phyloP scores from a whole-genome alignment of 2,797 vertebrate species.

The Chelon auratus region DNA sequence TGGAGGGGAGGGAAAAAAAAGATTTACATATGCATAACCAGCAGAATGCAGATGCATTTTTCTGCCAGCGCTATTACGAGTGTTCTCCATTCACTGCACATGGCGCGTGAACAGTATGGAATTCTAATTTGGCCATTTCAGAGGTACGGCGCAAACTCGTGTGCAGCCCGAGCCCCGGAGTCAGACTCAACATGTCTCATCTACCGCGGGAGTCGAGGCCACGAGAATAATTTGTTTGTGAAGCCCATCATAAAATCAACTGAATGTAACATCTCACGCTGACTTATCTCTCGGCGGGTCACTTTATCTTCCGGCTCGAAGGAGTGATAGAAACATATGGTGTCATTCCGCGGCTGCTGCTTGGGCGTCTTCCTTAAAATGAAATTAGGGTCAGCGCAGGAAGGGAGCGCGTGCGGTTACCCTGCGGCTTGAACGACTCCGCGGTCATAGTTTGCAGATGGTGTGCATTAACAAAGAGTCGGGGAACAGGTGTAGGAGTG shows the following conservation, averaged over 20 bases:
- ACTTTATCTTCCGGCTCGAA: conserved; percentile 31
- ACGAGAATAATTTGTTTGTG: conserved; percentile 66
- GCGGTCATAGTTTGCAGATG: conserved; percentile 37
- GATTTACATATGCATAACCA: conserved; percentile 76
- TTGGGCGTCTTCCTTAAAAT: conserved; percentile 24
- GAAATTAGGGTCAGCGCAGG: conserved; percentile 23
- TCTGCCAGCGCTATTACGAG: conserved; percentile 68
- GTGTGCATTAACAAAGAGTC: conserved; percentile 32
- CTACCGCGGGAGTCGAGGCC: conserved; percentile 53
- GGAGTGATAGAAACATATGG: conserved; percentile 30
- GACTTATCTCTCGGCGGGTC: conserved; percentile 26
- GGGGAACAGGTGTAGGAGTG: conserved; percentile 39
- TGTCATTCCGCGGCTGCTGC: conserved; percentile 1
- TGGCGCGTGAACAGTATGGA: conserved; percentile 63
- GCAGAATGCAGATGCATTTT: conserved; percentile 77
- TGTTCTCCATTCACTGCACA: conserved; percentile 77
- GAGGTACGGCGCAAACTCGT: conserved; percentile 51
- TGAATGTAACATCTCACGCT: conserved; percentile 49
- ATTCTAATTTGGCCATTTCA: conserved; percentile 78
- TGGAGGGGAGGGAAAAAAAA: conserved; percentile 9
- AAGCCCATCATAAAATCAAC: conserved; percentile 60
- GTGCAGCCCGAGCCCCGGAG: conserved; percentile 55
- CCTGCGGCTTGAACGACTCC: conserved; percentile 23
- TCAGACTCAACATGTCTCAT: conserved; percentile 64
- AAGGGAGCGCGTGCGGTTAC: conserved; percentile 4